Percentiles rank a stretch among this genome's conserved stretches.
phyloP scores from a whole-genome alignment of 1,140 invertebrate genomes.

The Marisa cornuarietis region DNA sequence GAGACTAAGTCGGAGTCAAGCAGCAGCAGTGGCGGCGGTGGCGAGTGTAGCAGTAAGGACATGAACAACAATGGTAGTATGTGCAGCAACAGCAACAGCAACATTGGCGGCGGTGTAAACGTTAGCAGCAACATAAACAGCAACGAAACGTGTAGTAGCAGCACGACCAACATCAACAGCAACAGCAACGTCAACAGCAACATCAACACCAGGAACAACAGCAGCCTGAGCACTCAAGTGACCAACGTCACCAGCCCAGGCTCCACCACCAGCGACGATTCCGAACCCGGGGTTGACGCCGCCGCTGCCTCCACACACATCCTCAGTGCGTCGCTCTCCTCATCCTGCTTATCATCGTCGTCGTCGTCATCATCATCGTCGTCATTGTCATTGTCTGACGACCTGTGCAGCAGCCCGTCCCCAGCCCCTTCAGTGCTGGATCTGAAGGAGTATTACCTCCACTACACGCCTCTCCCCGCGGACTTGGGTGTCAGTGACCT shows the following conservation, averaged over 20 bases:
- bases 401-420: constrained; percentile 15
- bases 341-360: not conserved
- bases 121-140: not conserved
- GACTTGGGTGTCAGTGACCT: not conserved
- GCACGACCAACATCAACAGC: not conserved
- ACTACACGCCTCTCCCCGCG: not conserved
- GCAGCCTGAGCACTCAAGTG: not conserved
- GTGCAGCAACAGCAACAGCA: not conserved
- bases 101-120: no score
- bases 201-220: not conserved
- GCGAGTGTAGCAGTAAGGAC: not conserved
- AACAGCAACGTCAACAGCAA: not conserved
- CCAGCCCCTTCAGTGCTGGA: not conserved
- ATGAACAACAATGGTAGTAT: not conserved
- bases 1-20: no score
- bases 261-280: not conserved
- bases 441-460: constrained; percentile 9
- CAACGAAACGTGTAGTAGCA: not conserved
- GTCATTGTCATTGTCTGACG: not conserved
- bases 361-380: no score
- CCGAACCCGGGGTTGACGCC: constrained; percentile 1
- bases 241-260: not conserved
- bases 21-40: no score
- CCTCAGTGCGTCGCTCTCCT: not conserved
- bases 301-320: constrained; percentile 3